Evolutionary conservation across 2,113 vertebrate species (phyloP).

Genomic region (Tringa solitaria): DNA sequence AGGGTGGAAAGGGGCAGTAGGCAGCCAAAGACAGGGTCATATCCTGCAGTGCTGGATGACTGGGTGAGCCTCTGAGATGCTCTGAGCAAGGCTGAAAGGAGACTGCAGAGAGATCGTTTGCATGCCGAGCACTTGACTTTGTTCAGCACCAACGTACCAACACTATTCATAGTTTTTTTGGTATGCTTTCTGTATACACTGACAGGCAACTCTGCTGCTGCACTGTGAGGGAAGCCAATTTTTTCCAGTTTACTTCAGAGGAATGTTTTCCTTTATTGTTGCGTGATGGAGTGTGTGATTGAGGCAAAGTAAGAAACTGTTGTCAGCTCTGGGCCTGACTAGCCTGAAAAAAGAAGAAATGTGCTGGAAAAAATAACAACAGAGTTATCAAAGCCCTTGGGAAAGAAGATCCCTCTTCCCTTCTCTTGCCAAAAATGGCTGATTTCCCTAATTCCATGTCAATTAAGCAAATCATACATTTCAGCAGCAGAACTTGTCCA

Average conservation of each 20-base stretch:
- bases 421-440: neutral
- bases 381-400: neutral
- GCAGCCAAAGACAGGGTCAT: neutral
- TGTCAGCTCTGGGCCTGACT: neutral
- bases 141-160: neutral
- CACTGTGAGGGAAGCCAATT: neutral
- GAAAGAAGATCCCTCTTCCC: neutral
- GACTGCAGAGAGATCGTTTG: neutral
- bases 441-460: neutral
- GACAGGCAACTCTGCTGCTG: neutral
- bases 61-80: neutral
- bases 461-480: neutral
- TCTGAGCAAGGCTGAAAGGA: rapidly evolving
- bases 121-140: neutral
- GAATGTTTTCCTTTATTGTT: neutral
- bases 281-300: neutral
- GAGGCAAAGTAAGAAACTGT: neutral
- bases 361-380: conserved; percentile 6
- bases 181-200: neutral
- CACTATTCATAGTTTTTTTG: neutral
- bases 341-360: neutral
- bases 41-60: neutral
- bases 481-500: neutral
- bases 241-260: neutral
- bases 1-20: neutral